Base-by-base conservation (phyloP, 2,888 invertebrate genomes). In the Hylaea fasciaria region DNA sequence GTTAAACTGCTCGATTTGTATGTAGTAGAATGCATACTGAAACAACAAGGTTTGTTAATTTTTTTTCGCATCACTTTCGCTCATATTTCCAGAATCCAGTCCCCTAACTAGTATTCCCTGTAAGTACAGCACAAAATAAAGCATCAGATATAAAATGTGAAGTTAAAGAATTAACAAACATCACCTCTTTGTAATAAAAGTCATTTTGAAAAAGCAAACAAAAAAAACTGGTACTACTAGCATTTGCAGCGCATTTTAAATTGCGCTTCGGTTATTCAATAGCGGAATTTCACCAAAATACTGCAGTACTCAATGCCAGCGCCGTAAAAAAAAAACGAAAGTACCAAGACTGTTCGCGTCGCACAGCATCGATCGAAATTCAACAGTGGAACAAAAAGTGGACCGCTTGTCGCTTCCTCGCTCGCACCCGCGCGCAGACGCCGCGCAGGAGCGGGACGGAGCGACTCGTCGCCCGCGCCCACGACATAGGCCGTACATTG, bases 331-430 rank as follows among this genome's bases (percentile, higher is more conserved):
- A 64, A 72, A 73, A 73, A 73, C 67, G 54, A 51, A 71, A 89
- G 82, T 83, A 86, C 71, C 88, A 89, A 89, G 76, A 82, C 66
- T 47, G 62, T 57, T 62, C 64, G 65, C 65, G 75, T 72, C 84
- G 83, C 77, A 72, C 76, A 86, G 83, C 81, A 87, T 82, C 85
- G 88, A 87, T 89, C 89, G 85, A 86, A 89, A 90, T 89, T 89
- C 88, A 86, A 82, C 85, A 83, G 86, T 82, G 74, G 80, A 82
- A 84, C 87, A 91, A 90, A 90, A 91, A 90, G 90, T 89, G 81
- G 85, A 82, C 83, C 85, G 81, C 69, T 68, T 62, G 67, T 62
- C 57, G 45, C 74, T 65, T 60, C 82, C 82, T 78, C 78, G 39
- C 70, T 85, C 78, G 61, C 78, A 62, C 80, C 40, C 62, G 48